phyloP scores from a whole-genome alignment of 2,113 vertebrate genomes.

The Macquaria ambigua region DNA sequence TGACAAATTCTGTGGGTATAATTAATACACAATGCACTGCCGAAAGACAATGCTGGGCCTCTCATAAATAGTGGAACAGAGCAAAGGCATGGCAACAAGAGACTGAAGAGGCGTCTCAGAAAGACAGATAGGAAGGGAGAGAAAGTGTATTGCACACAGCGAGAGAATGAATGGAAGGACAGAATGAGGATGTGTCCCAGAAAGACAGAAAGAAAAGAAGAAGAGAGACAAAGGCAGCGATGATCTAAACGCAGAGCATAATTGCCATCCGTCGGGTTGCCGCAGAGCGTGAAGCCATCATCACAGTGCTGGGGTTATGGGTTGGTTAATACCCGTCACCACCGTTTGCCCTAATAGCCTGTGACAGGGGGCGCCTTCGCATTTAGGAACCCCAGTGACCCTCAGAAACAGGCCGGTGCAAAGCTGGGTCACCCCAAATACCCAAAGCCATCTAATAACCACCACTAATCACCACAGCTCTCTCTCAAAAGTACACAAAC shows the following conservation, averaged over 20 bases:
- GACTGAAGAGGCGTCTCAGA: background rate
- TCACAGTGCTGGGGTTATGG: constrained; percentile 74
- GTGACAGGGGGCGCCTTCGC: constrained; percentile 80
- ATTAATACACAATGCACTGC: constrained; percentile 56
- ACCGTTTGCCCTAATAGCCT: constrained; percentile 53
- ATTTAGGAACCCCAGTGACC: constrained; percentile 51
- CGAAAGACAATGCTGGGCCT: constrained; percentile 42
- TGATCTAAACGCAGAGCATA: constrained; percentile 89
- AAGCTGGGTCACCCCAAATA: constrained; percentile 50
- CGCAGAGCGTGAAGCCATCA: constrained; percentile 83
- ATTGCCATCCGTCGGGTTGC: constrained; percentile 79
- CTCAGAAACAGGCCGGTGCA: constrained; percentile 41
- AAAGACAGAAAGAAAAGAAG: background rate
- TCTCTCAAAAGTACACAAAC: constrained; percentile 1
- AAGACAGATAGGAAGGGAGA: constrained; percentile 4
- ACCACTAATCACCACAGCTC: background rate
- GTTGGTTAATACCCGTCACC: constrained; percentile 80
- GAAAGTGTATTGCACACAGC: constrained; percentile 4
- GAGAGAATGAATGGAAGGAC: constrained; percentile 19
- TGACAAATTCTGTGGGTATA: constrained; percentile 46
- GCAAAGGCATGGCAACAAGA: constrained; percentile 17
- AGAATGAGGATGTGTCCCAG: constrained; percentile 14
- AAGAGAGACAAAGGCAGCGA: constrained; percentile 76
- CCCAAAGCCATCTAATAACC: constrained; percentile 15
- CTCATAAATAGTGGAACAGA: constrained; percentile 53